Evolutionary conservation across 2,888 invertebrate genomes (phyloP).

Genomic region (Conus canariensis): DNA sequence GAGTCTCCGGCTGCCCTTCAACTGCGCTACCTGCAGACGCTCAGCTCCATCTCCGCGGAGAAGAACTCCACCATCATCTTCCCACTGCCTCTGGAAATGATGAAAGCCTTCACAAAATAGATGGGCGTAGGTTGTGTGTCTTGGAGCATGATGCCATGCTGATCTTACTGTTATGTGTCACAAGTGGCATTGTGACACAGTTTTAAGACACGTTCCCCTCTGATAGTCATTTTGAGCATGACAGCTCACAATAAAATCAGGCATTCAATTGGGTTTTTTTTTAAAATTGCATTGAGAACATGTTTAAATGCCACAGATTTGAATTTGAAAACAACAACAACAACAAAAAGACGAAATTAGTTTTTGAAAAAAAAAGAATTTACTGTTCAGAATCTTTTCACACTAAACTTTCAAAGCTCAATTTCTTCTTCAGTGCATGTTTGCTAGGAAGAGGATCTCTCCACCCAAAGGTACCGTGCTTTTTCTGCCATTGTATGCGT

Average conservation of each 20-base stretch:
- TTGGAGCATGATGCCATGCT: background rate
- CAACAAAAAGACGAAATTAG: no score
- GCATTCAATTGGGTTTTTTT: no score
- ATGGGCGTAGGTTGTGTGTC: background rate
- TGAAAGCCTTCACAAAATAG: constrained; percentile 73
- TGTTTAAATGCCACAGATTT: no score
- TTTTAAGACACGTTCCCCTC: no score
- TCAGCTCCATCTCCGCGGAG: constrained; percentile 76
- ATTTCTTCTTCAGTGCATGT: background rate
- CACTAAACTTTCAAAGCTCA: background rate
- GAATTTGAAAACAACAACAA: no score
- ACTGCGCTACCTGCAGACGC: constrained; percentile 81
- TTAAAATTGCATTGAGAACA: no score
- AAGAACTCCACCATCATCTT: constrained; percentile 78
- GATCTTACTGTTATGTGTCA: background rate
- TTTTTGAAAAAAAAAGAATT: background rate
- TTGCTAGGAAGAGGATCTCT: background rate
- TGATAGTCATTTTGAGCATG: no score
- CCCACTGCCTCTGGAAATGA: constrained; percentile 79
- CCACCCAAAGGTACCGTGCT: no score
- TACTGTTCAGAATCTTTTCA: background rate
- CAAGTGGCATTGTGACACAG: no score
- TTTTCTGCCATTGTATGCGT: no score
- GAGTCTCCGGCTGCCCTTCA: constrained; percentile 85
- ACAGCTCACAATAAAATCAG: no score